Evolutionary conservation across 2,888 invertebrate species (phyloP).

Genomic region (Pardosa pseudoannulata): DNA sequence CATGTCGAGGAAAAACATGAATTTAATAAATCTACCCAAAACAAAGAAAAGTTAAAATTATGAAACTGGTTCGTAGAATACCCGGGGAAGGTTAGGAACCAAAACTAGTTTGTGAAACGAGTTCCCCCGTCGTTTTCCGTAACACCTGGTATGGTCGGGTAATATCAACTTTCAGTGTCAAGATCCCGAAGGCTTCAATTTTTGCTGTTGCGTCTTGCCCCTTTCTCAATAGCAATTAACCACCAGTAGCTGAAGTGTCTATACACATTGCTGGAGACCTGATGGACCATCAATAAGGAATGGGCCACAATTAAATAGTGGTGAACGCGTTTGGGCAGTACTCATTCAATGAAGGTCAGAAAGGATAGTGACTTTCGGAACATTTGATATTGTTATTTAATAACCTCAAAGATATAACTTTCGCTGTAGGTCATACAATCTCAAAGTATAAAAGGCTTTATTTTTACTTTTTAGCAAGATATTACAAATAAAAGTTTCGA

Average conservation of each 20-base stretch:
- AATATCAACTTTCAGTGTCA: conserved; percentile 65
- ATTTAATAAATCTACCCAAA: conserved; percentile 18
- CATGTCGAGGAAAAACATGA: conserved; percentile 3
- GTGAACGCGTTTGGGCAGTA: neutral
- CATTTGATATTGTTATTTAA: neutral
- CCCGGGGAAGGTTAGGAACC: conserved; percentile 7
- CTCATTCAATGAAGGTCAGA: neutral
- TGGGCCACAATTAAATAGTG: neutral
- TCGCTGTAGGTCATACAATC: no score
- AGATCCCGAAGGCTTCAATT: conserved; percentile 23
- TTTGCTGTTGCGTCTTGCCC: conserved; percentile 16
- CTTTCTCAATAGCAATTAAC: conserved; percentile 24
- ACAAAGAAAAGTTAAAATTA: conserved; percentile 18
- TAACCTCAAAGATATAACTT: neutral
- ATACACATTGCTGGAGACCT: neutral
- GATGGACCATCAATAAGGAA: neutral
- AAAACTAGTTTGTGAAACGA: conserved; percentile 47
- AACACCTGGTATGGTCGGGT: conserved; percentile 46
- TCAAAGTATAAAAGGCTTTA: no score
- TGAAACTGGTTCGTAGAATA: conserved; percentile 31
- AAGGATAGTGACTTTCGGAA: neutral
- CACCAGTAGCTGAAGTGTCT: neutral
- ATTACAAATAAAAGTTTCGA: no score
- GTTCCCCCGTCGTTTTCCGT: conserved; percentile 47
- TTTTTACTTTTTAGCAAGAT: no score